These are phyloP conservation scores for Rosalia funebris DNA, from an alignment of 2,888 invertebrate species.

Conservation along the genomic window DNA sequence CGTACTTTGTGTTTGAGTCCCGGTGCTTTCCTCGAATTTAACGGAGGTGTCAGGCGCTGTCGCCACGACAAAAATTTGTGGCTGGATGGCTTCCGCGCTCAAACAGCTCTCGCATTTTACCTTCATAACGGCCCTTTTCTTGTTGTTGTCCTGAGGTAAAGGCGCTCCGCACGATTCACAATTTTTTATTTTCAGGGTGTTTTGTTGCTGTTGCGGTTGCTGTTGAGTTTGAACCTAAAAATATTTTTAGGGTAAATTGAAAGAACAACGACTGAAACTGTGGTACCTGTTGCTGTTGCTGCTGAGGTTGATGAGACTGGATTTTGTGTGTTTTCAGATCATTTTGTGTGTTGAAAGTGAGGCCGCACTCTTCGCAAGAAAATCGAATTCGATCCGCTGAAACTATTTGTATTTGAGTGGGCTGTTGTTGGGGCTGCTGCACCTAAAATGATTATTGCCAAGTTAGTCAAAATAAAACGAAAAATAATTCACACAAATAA, in stretches of 20 bases:
- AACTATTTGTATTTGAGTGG: constrained; percentile 70
- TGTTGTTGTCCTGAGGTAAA: constrained; percentile 62
- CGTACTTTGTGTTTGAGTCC: constrained; percentile 57
- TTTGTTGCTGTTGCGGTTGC: constrained; percentile 54
- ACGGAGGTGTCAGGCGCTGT: constrained; percentile 61
- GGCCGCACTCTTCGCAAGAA: constrained; percentile 63
- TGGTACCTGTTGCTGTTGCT: constrained; percentile 54
- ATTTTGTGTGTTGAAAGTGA: constrained; percentile 60
- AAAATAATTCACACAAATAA: too few species aligned
- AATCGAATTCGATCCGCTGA: constrained; percentile 66
- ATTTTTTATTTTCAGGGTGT: constrained; percentile 62
- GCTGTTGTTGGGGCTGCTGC: constrained; percentile 60
- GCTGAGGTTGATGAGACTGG: constrained; percentile 64
- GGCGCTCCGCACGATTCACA: constrained; percentile 63
- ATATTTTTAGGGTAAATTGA: background rate
- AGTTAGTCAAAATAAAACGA: too few species aligned
- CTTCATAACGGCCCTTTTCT: constrained; percentile 64
- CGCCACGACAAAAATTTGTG: constrained; percentile 72
- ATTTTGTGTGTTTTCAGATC: constrained; percentile 64
- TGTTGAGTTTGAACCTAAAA: constrained; percentile 64
- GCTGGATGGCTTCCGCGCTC: constrained; percentile 63
- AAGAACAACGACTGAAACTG: background rate
- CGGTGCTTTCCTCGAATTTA: constrained; percentile 60
- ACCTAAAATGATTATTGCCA: constrained; percentile 42
- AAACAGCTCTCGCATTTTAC: constrained; percentile 63